phyloP scores from a whole-genome alignment of 1,140 invertebrate species.

The Episyrphus balteatus region DNA sequence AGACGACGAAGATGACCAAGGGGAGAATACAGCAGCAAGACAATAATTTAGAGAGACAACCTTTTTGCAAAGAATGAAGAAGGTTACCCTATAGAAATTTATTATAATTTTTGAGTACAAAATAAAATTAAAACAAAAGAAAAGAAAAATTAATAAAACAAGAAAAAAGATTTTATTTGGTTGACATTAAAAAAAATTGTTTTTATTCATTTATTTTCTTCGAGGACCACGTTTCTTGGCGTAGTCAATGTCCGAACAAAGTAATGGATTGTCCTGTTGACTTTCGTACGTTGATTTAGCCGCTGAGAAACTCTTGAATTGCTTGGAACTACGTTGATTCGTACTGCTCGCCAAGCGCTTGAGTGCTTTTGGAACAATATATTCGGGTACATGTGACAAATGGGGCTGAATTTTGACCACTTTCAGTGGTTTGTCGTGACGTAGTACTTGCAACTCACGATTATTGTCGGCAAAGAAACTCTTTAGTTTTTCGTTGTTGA shows the following conservation, averaged over 20 bases:
- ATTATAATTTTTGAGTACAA: no score
- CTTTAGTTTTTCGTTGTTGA: constrained; percentile 88
- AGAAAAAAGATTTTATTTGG: no score
- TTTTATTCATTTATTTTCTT: no score
- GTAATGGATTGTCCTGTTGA: constrained; percentile 32
- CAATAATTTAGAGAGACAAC: no score
- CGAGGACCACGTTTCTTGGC: constrained; percentile 13
- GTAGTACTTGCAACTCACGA: constrained; percentile 71
- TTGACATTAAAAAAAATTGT: no score
- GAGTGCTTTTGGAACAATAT: constrained; percentile 72
- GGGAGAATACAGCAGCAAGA: neutral
- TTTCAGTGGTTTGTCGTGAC: constrained; percentile 87
- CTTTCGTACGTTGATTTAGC: constrained; percentile 25
- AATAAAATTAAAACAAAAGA: no score
- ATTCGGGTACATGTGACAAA: constrained; percentile 87
- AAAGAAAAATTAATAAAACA: no score
- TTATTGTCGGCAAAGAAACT: constrained; percentile 95
- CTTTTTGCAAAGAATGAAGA: no score
- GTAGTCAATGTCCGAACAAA: constrained; percentile 29
- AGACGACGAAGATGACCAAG: constrained; percentile 26
- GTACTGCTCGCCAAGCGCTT: constrained; percentile 46
- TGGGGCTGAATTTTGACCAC: constrained; percentile 74
- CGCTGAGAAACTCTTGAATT: constrained; percentile 20
- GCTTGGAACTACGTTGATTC: constrained; percentile 33
- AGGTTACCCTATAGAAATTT: no score